Base-by-base conservation (phyloP, 2,888 invertebrate species). In the Pandemis cinnamomeana region DNA sequence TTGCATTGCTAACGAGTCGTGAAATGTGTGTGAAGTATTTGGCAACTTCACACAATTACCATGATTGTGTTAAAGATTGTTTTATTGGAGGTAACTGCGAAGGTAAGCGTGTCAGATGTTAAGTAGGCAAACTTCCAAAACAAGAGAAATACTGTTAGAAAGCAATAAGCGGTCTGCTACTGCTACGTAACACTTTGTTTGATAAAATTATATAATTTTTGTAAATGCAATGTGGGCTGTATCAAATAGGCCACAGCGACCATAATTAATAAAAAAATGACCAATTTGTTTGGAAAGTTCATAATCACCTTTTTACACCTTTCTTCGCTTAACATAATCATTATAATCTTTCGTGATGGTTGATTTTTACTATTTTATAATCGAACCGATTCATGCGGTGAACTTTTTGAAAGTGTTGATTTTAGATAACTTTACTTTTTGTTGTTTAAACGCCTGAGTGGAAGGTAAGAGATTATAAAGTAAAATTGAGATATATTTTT, bases 31-130 rank as follows among this genome's bases (percentile, higher is more conserved):
- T 61, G 51, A 74, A 66, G 74, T 71, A 67, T 74, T 74, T 60
- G 66, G 74, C 61, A 74, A 74, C 55, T 62, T 66, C 67, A 60
- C 66, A 44, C 74, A 74, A 71, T 71, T 74, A 71, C 58, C 74
- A 74, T 67, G 70, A 74, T 74, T 62, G 70, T 70, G 70, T 70
- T 70, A 70, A 70, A 51, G 70, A 70, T 53, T 62, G 62, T 70
- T 62, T 53, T 70, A 70, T 70, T 71, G 66, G 60, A 70, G 60
- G 61, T 61, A 67, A 44, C 68, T 10, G 60, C 15, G 53, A 48
- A 44, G 67, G 53, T 41, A 58, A 58, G 46, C 53, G 58, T 66
- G 51, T 41, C 66, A 36, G 11, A 70, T 5, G 41, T 67, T 61
- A 27, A 46, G 44, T 64, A 62, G 68, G 58, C 63, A 67, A 36